A percentile compares a stretch with the other conserved stretches of the same genome.
These are phyloP conservation scores for Stegostoma tigrinum DNA, from an alignment of 2,113 vertebrate genomes.

Conservation along the genomic window DNA sequence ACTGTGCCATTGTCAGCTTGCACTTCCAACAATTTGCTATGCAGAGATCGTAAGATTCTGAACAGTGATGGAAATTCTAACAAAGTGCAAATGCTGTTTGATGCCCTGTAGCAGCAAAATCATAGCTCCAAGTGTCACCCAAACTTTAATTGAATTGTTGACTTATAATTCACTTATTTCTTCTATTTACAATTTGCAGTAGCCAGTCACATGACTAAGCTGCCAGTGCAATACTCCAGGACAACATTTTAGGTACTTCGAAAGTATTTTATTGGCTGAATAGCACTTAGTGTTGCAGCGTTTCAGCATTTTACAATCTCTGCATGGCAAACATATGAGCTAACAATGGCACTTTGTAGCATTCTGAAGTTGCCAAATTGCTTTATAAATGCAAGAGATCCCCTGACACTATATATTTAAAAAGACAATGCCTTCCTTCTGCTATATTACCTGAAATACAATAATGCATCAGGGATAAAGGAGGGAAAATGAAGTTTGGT, in stretches of 20 bases:
- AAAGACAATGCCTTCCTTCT: neutral
- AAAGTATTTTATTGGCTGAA: neutral
- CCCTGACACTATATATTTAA: neutral
- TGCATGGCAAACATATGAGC: no score
- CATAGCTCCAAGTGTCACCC: neutral
- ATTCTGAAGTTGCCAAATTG: no score
- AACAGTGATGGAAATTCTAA: neutral
- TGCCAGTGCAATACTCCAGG: neutral
- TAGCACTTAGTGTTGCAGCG: neutral
- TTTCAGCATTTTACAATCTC: no score
- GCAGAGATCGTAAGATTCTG: neutral
- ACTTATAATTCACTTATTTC: neutral
- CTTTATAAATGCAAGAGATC: neutral
- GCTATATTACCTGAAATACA: neutral
- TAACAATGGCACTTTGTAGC: no score
- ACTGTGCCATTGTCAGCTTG: neutral
- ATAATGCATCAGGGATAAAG: neutral
- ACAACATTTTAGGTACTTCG: neutral
- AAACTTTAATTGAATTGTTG: neutral
- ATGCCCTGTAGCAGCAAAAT: neutral
- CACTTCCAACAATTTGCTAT: neutral
- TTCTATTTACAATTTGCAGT: neutral
- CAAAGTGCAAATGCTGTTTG: neutral
- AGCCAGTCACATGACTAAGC: neutral
- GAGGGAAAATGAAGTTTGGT: neutral